phyloP scores from a whole-genome alignment of 2,888 invertebrate genomes.

The Sminthurinus aureus region DNA sequence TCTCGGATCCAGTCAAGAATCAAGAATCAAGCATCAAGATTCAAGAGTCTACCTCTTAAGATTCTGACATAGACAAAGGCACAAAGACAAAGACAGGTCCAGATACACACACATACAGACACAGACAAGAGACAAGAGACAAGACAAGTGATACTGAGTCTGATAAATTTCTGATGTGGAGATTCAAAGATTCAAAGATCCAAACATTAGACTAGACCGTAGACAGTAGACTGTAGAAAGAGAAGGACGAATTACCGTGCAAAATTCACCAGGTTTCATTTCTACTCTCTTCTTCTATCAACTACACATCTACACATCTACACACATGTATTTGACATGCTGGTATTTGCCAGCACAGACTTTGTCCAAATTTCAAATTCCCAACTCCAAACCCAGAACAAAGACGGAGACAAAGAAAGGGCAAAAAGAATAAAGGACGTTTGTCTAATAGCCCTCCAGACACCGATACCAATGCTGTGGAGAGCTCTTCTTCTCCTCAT shows the following conservation, averaged over 20 bases:
- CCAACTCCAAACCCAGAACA: background rate
- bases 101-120: too few relatives aligned
- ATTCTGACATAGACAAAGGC: background rate
- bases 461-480: constrained; percentile 56
- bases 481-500: constrained; percentile 43
- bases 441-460: constrained; percentile 59
- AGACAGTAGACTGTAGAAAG: background rate
- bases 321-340: too few relatives aligned
- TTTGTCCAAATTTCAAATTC: too few relatives aligned
- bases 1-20: too few relatives aligned
- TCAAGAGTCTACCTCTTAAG: background rate
- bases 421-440: constrained; percentile 46
- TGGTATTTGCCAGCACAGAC: too few relatives aligned
- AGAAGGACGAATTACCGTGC: too few relatives aligned
- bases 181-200: constrained; percentile 24
- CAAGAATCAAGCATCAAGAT: background rate
- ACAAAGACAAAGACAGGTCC: background rate
- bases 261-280: too few relatives aligned
- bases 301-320: too few relatives aligned
- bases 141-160: background rate
- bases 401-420: background rate
- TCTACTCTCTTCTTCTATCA: too few relatives aligned
- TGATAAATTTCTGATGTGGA: constrained; percentile 51
- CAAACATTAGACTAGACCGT: background rate
- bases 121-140: background rate